Base-by-base conservation (phyloP, 2,113 vertebrate genomes). In the Spea multiplicata region DNA sequence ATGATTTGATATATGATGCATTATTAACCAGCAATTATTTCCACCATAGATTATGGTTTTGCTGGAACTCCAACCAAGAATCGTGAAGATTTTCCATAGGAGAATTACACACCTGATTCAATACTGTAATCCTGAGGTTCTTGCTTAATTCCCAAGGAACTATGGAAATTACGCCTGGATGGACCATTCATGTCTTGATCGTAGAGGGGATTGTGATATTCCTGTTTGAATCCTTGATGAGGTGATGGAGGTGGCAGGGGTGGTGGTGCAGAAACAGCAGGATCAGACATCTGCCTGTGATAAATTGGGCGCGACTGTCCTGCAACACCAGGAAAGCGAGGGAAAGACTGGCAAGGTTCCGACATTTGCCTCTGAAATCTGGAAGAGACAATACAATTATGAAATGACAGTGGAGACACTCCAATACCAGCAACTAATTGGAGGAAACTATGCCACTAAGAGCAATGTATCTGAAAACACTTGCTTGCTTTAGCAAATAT, bases 141-240 rank as follows among this genome's bases (percentile, higher is more conserved):
- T 91, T 99, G 97, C 88, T 99, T 98, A 12, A 59, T 59, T 13
- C 55, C 55, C 55, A 59, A 9, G 14, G 55, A 4, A 4, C 55
- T 13, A 59, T 59, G 55, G 12, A 59, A 59, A 59, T 59, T 59
- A 12, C 55, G 55, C 55, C 55, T 59, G 6, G 1, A 8, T 9
- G 55, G 55, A 13, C 9, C 55, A 59, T 59, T 59, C 8, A 59
- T 59, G 12, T 59, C 93, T 57, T 87, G 92, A 84, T 97, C 95
- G 0, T 96, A 96, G 80, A 86, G 84, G 0, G 93, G 93, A 85
- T 98, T 96, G 0, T 95, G 85, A 81, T 93, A 97, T 83, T 99
- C 97, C 83, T 95, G 95, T 75, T 99, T 99, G 89, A 97, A 97
- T 91, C 88, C 94, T 87, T 97, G 96, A 4, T 87, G 92, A 64